Base-by-base conservation (phyloP, 2,888 invertebrate genomes). In the Troides oblongomaculatus region DNA sequence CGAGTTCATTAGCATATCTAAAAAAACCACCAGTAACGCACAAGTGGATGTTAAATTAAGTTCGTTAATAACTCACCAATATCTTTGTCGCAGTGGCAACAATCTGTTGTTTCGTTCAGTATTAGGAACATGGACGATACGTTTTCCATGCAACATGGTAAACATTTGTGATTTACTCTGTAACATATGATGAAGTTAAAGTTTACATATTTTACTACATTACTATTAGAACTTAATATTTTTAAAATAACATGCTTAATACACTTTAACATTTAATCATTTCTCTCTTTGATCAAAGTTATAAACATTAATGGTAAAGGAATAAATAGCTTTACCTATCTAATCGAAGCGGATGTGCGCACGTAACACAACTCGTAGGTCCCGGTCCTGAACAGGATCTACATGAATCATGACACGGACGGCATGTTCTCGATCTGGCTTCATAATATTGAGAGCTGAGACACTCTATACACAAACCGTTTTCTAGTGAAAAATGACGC, bases 401-500 rank as follows among this genome's bases (percentile, higher is more conserved):
- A 77, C 96, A 96, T 3, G 95, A 94, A 61, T 94, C 91, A 75
- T 96, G 95, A 75, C 96, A 96, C 21, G 94, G 94, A 78, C 94
- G 94, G 83, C 96, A 96, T 0, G 94, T 94, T 79, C 95, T 94
- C 0, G 95, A 94, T 68, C 94, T 92, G 0, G 94, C 92, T 81
- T 96, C 96, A 78, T 96, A 96, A 84, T 95, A 96, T 81, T 96
- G 95, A 12, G 95, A 95, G 75, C 95, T 95, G 72, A 95, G 93
- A 84, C 96, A 96, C 85, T 95, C 95, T 88, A 95, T 95, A 81
- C 96, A 96, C 66, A 95, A 86, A 1, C 95, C 96, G 69, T 94
- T 94, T 74, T 95, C 95, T 57, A 96, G 88, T 86, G 96, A 95
- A 74, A 95, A 95, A 79, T 95, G 95, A 14, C 94, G 91, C 3